Conservation (phyloP, 1,140 invertebrate species). For the Drosophila sulfurigaster region DNA sequence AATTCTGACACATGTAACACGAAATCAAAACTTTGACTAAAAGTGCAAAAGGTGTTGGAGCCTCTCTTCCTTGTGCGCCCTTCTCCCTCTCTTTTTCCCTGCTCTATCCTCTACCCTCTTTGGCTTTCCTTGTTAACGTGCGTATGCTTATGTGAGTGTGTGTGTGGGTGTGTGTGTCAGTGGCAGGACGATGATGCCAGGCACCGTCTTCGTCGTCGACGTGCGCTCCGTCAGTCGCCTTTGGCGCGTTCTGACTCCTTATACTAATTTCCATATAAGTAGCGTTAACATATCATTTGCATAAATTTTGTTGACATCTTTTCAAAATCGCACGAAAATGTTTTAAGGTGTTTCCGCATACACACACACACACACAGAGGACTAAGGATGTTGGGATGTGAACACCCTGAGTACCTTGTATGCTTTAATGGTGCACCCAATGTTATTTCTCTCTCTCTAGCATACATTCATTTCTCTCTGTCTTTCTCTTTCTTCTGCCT, state of each 20-base stretch:
- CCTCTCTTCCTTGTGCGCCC: slow-evolving; percentile 22
- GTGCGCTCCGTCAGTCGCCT: slow-evolving; percentile 50
- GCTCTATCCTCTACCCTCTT: neutral
- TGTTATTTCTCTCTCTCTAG: neutral
- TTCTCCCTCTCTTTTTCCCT: neutral
- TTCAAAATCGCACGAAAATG: slow-evolving; percentile 83
- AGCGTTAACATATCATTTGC: slow-evolving; percentile 84
- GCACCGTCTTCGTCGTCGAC: slow-evolving; percentile 37
- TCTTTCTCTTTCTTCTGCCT: slow-evolving; percentile 18
- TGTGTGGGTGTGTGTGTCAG: slow-evolving; percentile 29
- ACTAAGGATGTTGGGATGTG: slow-evolving; percentile 21
- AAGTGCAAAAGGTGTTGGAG: slow-evolving; percentile 78
- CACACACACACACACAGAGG: slow-evolving; percentile 33
- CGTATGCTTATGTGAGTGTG: neutral
- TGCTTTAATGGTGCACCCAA: slow-evolving; percentile 35
- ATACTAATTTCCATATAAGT: slow-evolving; percentile 84
- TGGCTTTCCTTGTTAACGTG: slow-evolving; percentile 13
- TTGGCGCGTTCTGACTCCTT: slow-evolving; percentile 81
- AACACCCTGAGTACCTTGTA: slow-evolving; percentile 11
- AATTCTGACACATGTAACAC: slow-evolving; percentile 83
- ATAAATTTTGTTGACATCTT: slow-evolving; percentile 84
- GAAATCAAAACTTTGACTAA: slow-evolving; percentile 84
- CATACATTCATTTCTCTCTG: neutral
- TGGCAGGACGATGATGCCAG: slow-evolving; percentile 38
- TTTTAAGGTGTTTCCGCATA: slow-evolving; percentile 72